Conservation (phyloP, 2,888 invertebrate genomes). For the Phanerotoma sp. region DNA sequence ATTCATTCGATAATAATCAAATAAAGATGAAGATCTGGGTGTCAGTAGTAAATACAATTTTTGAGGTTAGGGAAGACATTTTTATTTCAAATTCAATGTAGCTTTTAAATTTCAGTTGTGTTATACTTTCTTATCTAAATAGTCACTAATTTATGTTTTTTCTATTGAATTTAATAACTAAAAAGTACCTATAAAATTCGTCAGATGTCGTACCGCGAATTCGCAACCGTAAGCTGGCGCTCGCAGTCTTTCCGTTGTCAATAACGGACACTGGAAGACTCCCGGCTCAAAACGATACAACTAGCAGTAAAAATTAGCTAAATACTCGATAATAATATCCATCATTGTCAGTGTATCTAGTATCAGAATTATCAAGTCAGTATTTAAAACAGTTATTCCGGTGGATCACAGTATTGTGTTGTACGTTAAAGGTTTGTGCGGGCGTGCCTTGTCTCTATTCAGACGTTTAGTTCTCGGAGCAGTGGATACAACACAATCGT, state of each 20-base stretch:
- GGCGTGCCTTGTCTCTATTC: constrained; percentile 18
- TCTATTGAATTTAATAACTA: too few relatives aligned
- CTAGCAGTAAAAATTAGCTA: constrained; percentile 24
- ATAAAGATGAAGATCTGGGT: too few relatives aligned
- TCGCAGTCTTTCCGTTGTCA: constrained; percentile 50
- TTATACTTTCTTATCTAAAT: too few relatives aligned
- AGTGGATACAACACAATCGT: background rate
- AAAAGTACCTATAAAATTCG: too few relatives aligned
- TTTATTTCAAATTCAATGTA: too few relatives aligned
- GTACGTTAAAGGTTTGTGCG: constrained; percentile 5
- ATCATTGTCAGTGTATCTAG: constrained; percentile 9
- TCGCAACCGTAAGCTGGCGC: constrained; percentile 45
- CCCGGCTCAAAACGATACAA: constrained; percentile 33
- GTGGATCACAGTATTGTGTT: background rate
- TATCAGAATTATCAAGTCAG: constrained; percentile 4
- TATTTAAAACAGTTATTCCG: background rate
- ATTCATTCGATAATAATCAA: too few relatives aligned
- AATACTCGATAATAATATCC: constrained; percentile 19
- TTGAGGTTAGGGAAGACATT: too few relatives aligned
- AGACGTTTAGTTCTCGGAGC: too few relatives aligned
- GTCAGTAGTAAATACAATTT: too few relatives aligned
- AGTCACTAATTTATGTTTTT: too few relatives aligned
- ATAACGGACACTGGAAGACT: constrained; percentile 49
- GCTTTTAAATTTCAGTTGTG: too few relatives aligned
- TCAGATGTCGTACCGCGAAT: constrained; percentile 36